Evolutionary conservation across 2,888 invertebrate genomes (phyloP), one percentile per base, ranked within the genome.

Genomic region (Athalia circularis): DNA sequence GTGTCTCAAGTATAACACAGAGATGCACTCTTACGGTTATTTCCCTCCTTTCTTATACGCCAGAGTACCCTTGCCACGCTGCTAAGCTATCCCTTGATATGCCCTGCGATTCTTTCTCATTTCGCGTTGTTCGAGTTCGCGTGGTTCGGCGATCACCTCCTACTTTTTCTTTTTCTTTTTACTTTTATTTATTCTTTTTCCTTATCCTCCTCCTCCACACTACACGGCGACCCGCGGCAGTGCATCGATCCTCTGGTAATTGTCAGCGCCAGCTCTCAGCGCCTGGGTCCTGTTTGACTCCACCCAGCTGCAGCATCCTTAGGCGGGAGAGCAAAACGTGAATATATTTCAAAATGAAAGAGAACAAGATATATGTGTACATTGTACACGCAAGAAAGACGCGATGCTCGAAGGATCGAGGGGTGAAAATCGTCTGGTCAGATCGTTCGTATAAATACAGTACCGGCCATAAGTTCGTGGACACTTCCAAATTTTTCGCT

Each of bases 241-340:
- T 86, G 85, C 88, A 89, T 89, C 89, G 89, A 89, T 89, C 89
- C 87, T 85, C 82, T 79, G 87, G 87, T 89, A 89, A 89, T 89
- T 89, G 89, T 89, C 89, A 89, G 89, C 88, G 88, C 88, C 75
- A 54, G 68, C 67, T 67, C 52, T 88, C 87, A 88, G 88, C 88
- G 87, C 87, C 87, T 48, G 15, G n/a, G 13, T 45, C 43, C 29
- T 29, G 29, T 29, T 29, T 29, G 29, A 29, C 29, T 29, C 29
- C 29, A 29, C 29, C 29, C 29, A 13, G 13, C 5, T 47, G n/a
- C 43, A 15, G 8, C 45, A 43, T 72, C 72, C 59, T 59, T n/a
- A 72, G 59, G 72, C 59, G 11, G 62, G 13, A 8, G 50, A 47
- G 86, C 81, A 83, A 85, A 81, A 79, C 83, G 87, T 88, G 87